These are phyloP conservation scores for Vireo griseus DNA, from an alignment of 2,797 vertebrate genomes.

Conservation along the genomic window DNA sequence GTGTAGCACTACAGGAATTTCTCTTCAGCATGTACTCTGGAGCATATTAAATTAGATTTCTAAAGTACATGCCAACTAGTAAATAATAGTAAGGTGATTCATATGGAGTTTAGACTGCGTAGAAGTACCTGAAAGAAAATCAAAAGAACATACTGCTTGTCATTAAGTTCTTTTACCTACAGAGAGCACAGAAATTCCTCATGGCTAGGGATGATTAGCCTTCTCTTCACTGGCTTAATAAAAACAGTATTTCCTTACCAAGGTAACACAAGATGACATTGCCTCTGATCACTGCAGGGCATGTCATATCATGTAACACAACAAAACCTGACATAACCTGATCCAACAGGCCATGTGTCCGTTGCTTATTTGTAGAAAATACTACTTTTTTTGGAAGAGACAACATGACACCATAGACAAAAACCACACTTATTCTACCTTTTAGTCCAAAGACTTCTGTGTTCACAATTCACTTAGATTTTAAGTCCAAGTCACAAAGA, in stretches of 20 bases:
- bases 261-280: slow-evolving; percentile 70
- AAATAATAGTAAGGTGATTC: slow-evolving; percentile 16
- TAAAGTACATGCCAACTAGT: not conserved
- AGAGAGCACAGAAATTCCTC: slow-evolving; percentile 26
- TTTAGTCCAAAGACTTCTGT: slow-evolving; percentile 9
- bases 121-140: not conserved
- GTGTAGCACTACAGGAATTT: not conserved
- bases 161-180: slow-evolving; percentile 14
- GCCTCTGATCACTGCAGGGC: slow-evolving; percentile 69
- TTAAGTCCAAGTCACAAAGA: not conserved
- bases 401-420: not conserved
- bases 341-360: slow-evolving; percentile 69
- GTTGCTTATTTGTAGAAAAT: slow-evolving; percentile 67
- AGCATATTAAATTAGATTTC: slow-evolving; percentile 12
- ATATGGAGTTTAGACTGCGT: not conserved
- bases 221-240: slow-evolving; percentile 56
- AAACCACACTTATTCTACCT: slow-evolving; percentile 9
- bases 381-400: slow-evolving; percentile 44
- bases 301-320: slow-evolving; percentile 67
- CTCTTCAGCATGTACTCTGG: not conserved
- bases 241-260: slow-evolving; percentile 54
- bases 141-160: not conserved
- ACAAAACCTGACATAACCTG: slow-evolving; percentile 59
- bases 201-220: slow-evolving; percentile 18
- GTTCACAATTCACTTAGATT: not conserved